A percentile compares a stretch with the other conserved stretches of the same genome.
Evolutionary conservation across 2,888 invertebrate genomes (phyloP).

Genomic region (Drosophila antonietae): DNA sequence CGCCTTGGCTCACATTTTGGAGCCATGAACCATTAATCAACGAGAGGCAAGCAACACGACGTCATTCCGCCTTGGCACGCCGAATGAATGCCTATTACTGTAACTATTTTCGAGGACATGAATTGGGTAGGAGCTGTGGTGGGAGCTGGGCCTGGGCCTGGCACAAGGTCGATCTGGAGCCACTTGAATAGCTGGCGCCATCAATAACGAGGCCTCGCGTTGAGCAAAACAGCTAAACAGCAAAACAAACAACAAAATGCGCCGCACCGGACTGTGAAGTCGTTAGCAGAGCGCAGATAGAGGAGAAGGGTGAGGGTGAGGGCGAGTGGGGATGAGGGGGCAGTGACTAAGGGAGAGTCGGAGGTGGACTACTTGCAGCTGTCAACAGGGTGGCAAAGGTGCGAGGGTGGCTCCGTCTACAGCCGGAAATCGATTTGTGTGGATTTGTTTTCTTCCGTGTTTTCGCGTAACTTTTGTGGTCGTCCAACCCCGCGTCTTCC

Average conservation of each 20-base stretch:
- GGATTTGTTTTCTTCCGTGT: conserved; percentile 74
- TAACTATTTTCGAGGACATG: conserved; percentile 42
- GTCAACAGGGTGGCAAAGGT: conserved; percentile 61
- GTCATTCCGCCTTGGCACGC: conserved; percentile 68
- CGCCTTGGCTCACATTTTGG: conserved; percentile 35
- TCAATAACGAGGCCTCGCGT: conserved; percentile 71
- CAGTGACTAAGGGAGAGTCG: not conserved
- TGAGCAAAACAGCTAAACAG: conserved; percentile 63
- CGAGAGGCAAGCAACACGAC: conserved; percentile 46
- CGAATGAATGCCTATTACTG: conserved; percentile 69
- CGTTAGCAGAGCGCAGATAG: conserved; percentile 45
- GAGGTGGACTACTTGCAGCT: conserved; percentile 63
- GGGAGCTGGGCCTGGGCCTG: conserved; percentile 17
- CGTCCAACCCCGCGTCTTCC: not conserved
- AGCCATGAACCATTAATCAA: conserved; percentile 72
- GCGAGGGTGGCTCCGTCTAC: conserved; percentile 40
- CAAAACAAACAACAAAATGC: conserved; percentile 67
- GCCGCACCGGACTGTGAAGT: conserved; percentile 58
- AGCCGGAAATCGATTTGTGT: conserved; percentile 76
- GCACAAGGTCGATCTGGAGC: conserved; percentile 71
- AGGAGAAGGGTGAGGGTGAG: not conserved
- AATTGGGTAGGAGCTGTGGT: not conserved
- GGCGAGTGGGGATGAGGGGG: not conserved
- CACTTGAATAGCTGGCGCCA: conserved; percentile 59
- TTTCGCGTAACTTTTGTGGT: conserved; percentile 58